Evolutionary conservation across 2,888 invertebrate species (phyloP), one percentile per base, ranked within the genome.

Genomic region (Amaurobius ferox): DNA sequence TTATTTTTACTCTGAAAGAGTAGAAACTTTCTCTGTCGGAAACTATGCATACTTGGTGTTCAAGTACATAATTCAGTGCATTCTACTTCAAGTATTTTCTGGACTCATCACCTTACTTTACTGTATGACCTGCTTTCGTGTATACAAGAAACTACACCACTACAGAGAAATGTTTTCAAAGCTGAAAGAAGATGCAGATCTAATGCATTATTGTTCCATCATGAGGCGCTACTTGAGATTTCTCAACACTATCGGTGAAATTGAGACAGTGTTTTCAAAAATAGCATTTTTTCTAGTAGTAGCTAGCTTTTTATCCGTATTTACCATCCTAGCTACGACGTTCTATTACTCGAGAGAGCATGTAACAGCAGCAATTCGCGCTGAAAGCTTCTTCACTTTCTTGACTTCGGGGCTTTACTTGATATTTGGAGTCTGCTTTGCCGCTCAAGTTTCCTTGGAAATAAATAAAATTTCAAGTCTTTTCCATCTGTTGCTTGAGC

Each of bases 401-500:
- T 7, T 66, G 5, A 66, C 66, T 0, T 26, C 66, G 7, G 23
- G 66, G 9, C n/a, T 19, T 1, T 66, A 66, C 35, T 32, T 66
- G 30, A 35, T 66, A 19, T 6, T 23, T 1, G 19, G 23, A 9
- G 32, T 66, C 6, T 19, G 30, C 66, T 9, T 35, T 9, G 66
- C 66, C 35, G 32, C 66, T 1, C 66, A 66, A 32, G 23, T 66
- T 66, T n/a, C 66, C 3, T n/a, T 66, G 0, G 66, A 66, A n/a
- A 66, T 66, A 9, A 30, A 32, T 1, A 55, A 23, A 55, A 55
- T 16, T 55, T 19, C 55, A 55, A 55, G 5, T 16, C 2, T 55
- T n/a, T 55, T 55, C 23, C 55, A 55, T 11, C 23, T 55, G 55
- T 23, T 55, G 11, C 55, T 55, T 1, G 55, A 55, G 5, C 19